These are phyloP conservation scores for Geotrupes spiniger DNA, from an alignment of 2,888 invertebrate species.

Conservation along the genomic window DNA sequence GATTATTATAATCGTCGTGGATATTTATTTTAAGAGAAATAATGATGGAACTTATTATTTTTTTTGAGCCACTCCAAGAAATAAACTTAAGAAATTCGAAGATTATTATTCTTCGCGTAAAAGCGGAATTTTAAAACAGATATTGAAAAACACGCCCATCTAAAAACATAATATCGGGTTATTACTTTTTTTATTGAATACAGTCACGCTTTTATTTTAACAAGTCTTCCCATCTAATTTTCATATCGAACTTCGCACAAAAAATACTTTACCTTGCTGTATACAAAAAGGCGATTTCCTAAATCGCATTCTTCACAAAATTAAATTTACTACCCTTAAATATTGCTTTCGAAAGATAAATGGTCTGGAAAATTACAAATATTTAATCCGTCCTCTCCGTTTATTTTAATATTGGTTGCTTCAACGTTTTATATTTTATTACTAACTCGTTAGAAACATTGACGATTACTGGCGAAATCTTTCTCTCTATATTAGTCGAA, in stretches of 20 bases:
- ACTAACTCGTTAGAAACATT: not conserved
- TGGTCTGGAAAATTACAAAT: constrained; percentile 1
- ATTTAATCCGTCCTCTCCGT: not conserved
- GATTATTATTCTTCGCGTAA: no score
- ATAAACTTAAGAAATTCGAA: no score
- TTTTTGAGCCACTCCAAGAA: no score
- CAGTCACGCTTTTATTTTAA: constrained; percentile 1
- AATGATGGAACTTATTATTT: no score
- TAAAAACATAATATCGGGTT: no score
- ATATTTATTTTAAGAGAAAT: not conserved
- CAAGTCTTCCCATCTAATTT: not conserved
- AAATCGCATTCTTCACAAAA: not conserved
- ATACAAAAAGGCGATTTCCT: constrained; percentile 1
- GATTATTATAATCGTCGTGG: no score
- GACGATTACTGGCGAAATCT: no score
- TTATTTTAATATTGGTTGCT: not conserved
- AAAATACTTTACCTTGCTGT: not conserved
- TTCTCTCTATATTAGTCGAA: constrained; percentile 12
- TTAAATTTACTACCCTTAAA: not conserved
- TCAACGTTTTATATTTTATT: not conserved
- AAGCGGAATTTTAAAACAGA: no score
- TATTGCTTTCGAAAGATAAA: no score
- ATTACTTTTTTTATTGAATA: constrained; percentile 7
- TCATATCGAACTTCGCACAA: not conserved
- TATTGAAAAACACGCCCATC: no score